Evolutionary conservation across 1,140 invertebrate species (phyloP).

Genomic region (Drosophila bocqueti): DNA sequence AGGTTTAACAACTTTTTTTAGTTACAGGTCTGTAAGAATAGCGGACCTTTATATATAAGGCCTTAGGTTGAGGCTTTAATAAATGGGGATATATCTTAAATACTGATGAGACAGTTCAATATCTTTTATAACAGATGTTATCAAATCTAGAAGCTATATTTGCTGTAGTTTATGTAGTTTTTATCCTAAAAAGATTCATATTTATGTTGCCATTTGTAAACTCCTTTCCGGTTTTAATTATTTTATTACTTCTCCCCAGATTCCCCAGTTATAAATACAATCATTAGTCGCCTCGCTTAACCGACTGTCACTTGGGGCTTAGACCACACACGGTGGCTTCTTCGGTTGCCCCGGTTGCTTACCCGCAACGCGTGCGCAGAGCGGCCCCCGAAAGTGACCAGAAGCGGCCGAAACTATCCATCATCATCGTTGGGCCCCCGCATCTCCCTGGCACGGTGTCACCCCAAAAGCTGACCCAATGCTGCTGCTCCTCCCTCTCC

Average conservation of each 20-base stretch:
- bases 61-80: background rate
- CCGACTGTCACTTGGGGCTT: slow-evolving; percentile 24
- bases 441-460: slow-evolving; percentile 12
- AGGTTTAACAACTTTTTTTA: no score
- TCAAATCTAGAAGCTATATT: background rate
- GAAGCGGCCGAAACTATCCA: slow-evolving; percentile 78
- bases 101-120: background rate
- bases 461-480: slow-evolving; percentile 26
- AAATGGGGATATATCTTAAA: background rate
- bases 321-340: slow-evolving; percentile 3
- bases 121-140: background rate
- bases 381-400: slow-evolving; percentile 50
- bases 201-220: background rate
- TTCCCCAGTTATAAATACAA: background rate
- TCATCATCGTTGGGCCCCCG: slow-evolving; percentile 40
- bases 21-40: no score
- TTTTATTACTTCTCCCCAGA: background rate
- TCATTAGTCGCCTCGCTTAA: slow-evolving; percentile 10
- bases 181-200: no score
- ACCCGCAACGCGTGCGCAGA: slow-evolving; percentile 77
- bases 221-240: background rate
- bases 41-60: no score
- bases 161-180: no score
- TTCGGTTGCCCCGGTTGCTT: slow-evolving; percentile 36
- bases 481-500: slow-evolving; percentile 12